phyloP scores from a whole-genome alignment of 1,140 invertebrate genomes.

The Streblospio benedicti region DNA sequence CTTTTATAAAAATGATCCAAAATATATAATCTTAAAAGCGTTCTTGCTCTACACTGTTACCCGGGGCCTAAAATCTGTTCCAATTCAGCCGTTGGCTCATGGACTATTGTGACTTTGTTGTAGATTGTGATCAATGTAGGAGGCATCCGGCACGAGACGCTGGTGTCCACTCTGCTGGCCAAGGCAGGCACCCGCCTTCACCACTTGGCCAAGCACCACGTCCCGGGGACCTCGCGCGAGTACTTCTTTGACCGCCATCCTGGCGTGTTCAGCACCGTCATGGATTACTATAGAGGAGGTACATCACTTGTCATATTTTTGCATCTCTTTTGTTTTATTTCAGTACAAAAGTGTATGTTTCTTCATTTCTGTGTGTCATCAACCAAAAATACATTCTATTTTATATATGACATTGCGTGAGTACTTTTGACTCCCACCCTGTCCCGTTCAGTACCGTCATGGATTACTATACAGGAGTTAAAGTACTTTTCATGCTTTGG shows the following conservation, averaged over 20 bases:
- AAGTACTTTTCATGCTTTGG: too few relatives aligned
- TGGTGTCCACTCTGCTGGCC: background rate
- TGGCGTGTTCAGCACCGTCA: slow-evolving; percentile 42
- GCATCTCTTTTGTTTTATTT: background rate
- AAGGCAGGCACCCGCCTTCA: slow-evolving; percentile 7
- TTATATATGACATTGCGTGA: too few relatives aligned
- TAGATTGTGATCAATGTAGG: slow-evolving; percentile 13
- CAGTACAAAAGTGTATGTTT: background rate
- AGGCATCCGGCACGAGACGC: slow-evolving; percentile 11
- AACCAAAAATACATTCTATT: too few relatives aligned
- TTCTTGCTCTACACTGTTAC: too few relatives aligned
- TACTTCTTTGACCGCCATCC: slow-evolving; percentile 46
- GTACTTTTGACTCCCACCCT: slow-evolving; percentile 43
- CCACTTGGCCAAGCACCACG: slow-evolving; percentile 9
- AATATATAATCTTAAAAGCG: too few relatives aligned
- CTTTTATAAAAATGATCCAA: too few relatives aligned
- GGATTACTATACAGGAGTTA: background rate
- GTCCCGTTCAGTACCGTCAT: slow-evolving; percentile 44
- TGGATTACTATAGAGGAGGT: slow-evolving; percentile 19
- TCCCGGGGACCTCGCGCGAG: background rate
- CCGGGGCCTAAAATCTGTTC: too few relatives aligned
- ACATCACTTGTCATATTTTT: slow-evolving; percentile 3
- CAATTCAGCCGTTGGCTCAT: too few relatives aligned
- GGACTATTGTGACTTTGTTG: too few relatives aligned
- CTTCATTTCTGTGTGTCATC: too few relatives aligned